Base-by-base conservation (phyloP, 2,797 vertebrate genomes). In the Cetoscarus ocellatus region DNA sequence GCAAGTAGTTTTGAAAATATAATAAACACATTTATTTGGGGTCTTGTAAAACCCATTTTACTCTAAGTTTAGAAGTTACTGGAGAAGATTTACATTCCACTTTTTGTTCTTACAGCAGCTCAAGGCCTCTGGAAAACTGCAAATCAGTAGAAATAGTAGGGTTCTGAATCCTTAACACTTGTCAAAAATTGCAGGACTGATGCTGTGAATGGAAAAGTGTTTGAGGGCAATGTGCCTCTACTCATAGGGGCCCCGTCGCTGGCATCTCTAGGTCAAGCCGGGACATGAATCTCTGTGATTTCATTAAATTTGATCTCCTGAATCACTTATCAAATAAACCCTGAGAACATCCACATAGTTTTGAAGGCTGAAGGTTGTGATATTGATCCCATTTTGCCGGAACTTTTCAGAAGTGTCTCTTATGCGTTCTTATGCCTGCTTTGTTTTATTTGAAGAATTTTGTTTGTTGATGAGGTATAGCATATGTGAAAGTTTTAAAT, bases 271-370 rank as follows among this genome's bases (percentile, higher is more conserved):
- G 79, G 75, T 71, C 65, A 67, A 50, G 54, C 18, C 57, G 60
- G 42, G 54, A 59, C 17, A 64, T 12, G 8, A 50, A 38, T 38
- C 38, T 18, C 10, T 47, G 43, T 42, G 67, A 69, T 64, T 64
- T 58, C 53, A 78, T 82, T 57, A 67, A 65, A 63, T 44, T 10
- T 58, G 35, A 72, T 60, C 55, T 53, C 48, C 61, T 77, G 56
- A 65, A 73, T 74, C 54, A 60, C 67, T 82, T 66, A 45, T 36
- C 27, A 70, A 36, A 48, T 45, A 39, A 67, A 36, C 53, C 49
- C 18, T 38, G 42, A 54, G 27, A 0, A 43, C 52, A 55, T 67
- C 42, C 27, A 12, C 58, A 40, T 7, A 19, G 44, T 14, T 70
- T 19, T 49, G 60, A 70, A 18, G 8, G 60, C 60, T 60, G 61